Evolutionary conservation across 2,797 vertebrate genomes (phyloP).

Genomic region (Morelia viridis): DNA sequence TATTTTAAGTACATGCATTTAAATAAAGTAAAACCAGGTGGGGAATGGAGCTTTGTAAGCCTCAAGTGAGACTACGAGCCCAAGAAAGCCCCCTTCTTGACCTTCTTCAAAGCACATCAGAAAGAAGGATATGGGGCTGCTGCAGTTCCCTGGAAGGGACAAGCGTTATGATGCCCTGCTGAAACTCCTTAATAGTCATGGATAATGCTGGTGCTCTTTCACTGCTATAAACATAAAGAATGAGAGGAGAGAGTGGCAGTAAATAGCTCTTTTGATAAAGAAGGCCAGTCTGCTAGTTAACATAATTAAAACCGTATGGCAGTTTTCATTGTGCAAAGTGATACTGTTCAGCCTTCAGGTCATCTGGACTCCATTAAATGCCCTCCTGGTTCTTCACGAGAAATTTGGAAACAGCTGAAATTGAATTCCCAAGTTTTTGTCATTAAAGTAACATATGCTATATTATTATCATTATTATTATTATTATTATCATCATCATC

Average conservation of each 20-base stretch:
- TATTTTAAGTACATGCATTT: background rate
- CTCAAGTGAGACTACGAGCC: background rate
- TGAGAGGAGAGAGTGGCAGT: background rate
- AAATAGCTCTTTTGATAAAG: background rate
- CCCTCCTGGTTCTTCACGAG: background rate
- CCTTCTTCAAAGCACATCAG: background rate
- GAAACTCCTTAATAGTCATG: background rate
- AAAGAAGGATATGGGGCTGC: background rate
- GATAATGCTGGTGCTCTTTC: background rate
- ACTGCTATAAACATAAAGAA: background rate
- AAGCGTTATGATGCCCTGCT: background rate
- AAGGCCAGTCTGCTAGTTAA: background rate
- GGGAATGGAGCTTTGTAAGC: background rate
- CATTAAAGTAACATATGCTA: background rate
- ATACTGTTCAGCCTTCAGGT: background rate
- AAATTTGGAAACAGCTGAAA: background rate
- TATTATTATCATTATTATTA: background rate
- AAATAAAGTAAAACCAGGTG: background rate
- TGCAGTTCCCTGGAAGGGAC: background rate
- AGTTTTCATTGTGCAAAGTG: background rate
- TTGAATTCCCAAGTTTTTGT: background rate
- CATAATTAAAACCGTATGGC: background rate
- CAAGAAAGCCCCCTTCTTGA: background rate
- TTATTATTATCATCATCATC: too few species aligned
- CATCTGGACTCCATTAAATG: background rate